These are phyloP conservation scores for Nyctibius grandis DNA, from an alignment of 2,797 vertebrate genomes.

Conservation along the genomic window DNA sequence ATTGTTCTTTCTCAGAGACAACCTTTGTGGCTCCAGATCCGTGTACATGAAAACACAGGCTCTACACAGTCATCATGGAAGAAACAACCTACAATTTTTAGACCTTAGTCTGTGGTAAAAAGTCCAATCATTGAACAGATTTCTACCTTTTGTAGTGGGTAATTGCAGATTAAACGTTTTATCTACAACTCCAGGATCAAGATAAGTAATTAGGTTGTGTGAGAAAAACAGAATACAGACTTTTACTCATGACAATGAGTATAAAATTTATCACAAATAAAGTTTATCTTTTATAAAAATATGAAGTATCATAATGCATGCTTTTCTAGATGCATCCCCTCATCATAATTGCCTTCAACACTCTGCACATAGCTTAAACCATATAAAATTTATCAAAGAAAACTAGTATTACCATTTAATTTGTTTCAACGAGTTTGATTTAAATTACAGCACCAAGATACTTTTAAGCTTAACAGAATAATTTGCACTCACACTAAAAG, in stretches of 20 bases:
- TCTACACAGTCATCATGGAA: neutral
- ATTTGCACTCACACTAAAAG: neutral
- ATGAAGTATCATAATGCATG: neutral
- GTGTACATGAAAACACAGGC: neutral
- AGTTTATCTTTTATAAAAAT: neutral
- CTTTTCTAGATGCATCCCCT: neutral
- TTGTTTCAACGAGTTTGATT: neutral
- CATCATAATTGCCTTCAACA: neutral
- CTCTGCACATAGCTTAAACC: neutral
- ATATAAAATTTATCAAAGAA: neutral
- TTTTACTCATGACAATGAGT: neutral
- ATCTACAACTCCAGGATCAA: neutral
- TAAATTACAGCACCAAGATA: neutral
- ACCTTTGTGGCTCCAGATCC: neutral
- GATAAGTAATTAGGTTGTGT: neutral
- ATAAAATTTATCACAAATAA: neutral
- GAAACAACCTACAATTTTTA: neutral
- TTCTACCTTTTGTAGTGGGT: neutral
- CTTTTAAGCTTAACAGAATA: neutral
- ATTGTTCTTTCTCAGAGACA: neutral
- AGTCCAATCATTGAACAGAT: neutral
- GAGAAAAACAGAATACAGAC: neutral
- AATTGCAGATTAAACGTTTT: neutral
- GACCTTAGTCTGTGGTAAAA: neutral
- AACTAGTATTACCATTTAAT: neutral